Base-by-base conservation (phyloP, 2,113 vertebrate genomes). In the Mungos mungo region DNA sequence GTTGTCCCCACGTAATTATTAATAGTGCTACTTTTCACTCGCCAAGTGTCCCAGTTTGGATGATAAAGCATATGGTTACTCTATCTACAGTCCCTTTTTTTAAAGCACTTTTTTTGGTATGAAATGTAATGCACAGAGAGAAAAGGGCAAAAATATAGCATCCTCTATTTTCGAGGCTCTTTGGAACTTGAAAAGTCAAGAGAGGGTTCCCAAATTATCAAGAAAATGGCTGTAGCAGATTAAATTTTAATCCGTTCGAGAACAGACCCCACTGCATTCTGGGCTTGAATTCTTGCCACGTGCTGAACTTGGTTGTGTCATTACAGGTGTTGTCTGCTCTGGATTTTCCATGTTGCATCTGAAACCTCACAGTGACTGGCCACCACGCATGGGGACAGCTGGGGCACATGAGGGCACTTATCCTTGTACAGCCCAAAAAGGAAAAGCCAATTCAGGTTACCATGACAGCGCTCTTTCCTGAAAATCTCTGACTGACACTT, bases 401-500 rank as follows among this genome's bases (percentile, higher is more conserved):
- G 2, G 82, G 90, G 57, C 86, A 63, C 45, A 38, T 5, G 41
- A 97, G 97, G 97, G 93, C 76, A 92, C 71, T 96, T 90, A 76
- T 92, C 90, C 69, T 77, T 19, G 18, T 29, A 18, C 57, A 50
- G 41, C 52, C 65, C 41, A 29, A 57, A 96, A 33, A 74, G 96
- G 72, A 97, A 95, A 92, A 68, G 90, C 76, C 90, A 38, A 41
- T 45, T 41, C 95, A 69, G 18, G 88, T 97, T 96, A 38, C 97
- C 95, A 85, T 96, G 96, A 81, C 97, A 92, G 96, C 88, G 33
- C 88, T 45, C 76, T 95, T 96, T 97, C 97, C 98, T 97, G 97
- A 98, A 94, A 93, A 54, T 29, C 95, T 97, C 95, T 97, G 96
- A 98, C 94, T 88, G 97, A 98, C 92, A 92, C 97, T 98, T 97